Conservation (phyloP, 2,113 vertebrate species). For the Onychostoma macrolepis region DNA sequence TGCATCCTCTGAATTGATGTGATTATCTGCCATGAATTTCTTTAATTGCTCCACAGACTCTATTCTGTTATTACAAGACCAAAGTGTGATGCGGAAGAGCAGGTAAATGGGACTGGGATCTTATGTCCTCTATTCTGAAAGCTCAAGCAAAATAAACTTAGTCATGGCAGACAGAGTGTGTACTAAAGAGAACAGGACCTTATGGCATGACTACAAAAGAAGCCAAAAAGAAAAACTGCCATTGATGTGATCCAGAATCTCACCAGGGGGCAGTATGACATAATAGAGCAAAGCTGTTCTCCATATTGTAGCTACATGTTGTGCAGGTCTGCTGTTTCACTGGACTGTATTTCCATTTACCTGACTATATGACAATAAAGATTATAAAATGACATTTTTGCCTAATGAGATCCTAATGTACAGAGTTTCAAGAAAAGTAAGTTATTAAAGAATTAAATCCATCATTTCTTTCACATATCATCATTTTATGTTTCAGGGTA, state of each 20-base stretch:
- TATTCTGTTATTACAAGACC: slow-evolving; percentile 1
- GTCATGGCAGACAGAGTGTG: slow-evolving; percentile 35
- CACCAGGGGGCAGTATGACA: slow-evolving; percentile 55
- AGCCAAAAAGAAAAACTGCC: background rate
- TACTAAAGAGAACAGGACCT: slow-evolving; percentile 21
- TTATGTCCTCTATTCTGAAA: slow-evolving; percentile 35
- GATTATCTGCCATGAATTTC: background rate
- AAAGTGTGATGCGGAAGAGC: slow-evolving; percentile 13
- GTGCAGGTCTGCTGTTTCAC: background rate
- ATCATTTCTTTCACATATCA: too few relatives aligned
- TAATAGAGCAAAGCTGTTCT: background rate
- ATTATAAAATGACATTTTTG: background rate
- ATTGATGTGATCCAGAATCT: background rate
- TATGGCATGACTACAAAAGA: background rate
- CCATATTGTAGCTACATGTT: background rate
- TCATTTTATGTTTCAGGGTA: background rate
- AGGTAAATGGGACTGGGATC: background rate
- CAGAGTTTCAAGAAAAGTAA: too few relatives aligned
- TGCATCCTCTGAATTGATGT: background rate
- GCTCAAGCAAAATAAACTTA: slow-evolving; percentile 4
- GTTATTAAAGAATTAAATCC: too few relatives aligned
- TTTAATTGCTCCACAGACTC: background rate
- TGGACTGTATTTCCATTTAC: background rate
- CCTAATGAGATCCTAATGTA: background rate
- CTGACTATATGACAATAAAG: background rate